Base-by-base conservation (phyloP, 2,888 invertebrate species). In the Merodon equestris region DNA sequence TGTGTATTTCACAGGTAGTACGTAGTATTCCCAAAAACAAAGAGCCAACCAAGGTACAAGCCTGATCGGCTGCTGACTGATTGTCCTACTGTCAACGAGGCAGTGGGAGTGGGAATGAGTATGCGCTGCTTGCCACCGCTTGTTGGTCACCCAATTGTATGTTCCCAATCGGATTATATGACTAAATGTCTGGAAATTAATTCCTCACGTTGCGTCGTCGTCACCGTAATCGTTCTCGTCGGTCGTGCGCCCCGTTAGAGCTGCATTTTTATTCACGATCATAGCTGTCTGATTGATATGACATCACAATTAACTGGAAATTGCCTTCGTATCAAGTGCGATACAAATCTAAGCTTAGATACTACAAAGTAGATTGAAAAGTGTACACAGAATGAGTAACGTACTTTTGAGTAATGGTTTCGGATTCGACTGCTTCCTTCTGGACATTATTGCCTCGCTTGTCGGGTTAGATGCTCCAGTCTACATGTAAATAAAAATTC, bases 341-440 rank as follows among this genome's bases (percentile, higher is more conserved):
- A 36, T 15, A 17, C 18, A 14, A 17, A 17, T 36, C 27, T 51
- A 18, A 34, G 61, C 36, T 38, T n/a, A 53, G 14, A 17, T 38
- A 45, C 13, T 13, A 60, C 1, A n/a, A 13, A 12, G 18, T 1
- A 40, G 34, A 10, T 34, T 42, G 17, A 27, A 15, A 36, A 10
- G 36, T 5, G 36, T 36, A 40, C 9, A 45, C 9, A 13, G 4
- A 13, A 34, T 27, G n/a, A 19, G 18, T 14, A 51, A 94, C 95
- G 93, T 91, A 97, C 97, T 94, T 96, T 97, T 97, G 87, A 96
- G 87, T 84, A 89, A 92, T 89, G 97, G 96, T 91, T 97, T 97
- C 86, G 97, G 97, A 91, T 97, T 96, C 91, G 96, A 95, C 92
- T 97, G 97, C 92, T 97, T 97, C 91, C 97, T 93, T 90, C 97